Evolutionary conservation across 2,888 invertebrate species (phyloP).

Genomic region (Cistogaster globosa): DNA sequence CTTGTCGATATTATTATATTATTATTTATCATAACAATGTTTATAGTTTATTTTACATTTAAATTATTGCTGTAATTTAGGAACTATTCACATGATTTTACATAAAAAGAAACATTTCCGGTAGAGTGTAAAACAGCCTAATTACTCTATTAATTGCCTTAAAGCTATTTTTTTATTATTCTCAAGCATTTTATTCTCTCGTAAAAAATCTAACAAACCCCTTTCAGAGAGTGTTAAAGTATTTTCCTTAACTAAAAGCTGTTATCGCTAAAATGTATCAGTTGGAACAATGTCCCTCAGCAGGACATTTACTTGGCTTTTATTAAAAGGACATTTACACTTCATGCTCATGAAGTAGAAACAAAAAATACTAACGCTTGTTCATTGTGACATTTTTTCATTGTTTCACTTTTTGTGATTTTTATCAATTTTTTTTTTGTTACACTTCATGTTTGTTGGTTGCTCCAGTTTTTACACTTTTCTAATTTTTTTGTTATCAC

Average conservation of each 20-base stretch:
- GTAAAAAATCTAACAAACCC: constrained; percentile 14
- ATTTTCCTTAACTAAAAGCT: not conserved
- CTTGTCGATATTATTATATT: no score
- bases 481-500: not conserved
- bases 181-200: not conserved
- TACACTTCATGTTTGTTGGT: constrained; percentile 6
- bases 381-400: constrained; percentile 17
- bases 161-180: not conserved
- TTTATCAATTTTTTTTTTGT: constrained; percentile 38
- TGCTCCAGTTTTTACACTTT: not conserved
- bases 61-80: no score
- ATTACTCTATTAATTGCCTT: constrained; percentile 31
- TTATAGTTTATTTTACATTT: no score
- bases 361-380: constrained; percentile 35
- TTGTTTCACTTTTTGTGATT: constrained; percentile 41
- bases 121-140: constrained; percentile 25
- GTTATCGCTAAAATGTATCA: constrained; percentile 40
- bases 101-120: constrained; percentile 25
- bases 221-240: not conserved
- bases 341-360: constrained; percentile 23
- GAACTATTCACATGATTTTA: not conserved
- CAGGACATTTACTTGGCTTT: constrained; percentile 52
- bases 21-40: no score
- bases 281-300: constrained; percentile 40
- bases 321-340: constrained; percentile 55